A percentile compares a stretch with the other conserved stretches of the same genome.
These are phyloP conservation scores for Pygoscelis antarcticus DNA, from an alignment of 2,113 vertebrate species.

Conservation along the genomic window DNA sequence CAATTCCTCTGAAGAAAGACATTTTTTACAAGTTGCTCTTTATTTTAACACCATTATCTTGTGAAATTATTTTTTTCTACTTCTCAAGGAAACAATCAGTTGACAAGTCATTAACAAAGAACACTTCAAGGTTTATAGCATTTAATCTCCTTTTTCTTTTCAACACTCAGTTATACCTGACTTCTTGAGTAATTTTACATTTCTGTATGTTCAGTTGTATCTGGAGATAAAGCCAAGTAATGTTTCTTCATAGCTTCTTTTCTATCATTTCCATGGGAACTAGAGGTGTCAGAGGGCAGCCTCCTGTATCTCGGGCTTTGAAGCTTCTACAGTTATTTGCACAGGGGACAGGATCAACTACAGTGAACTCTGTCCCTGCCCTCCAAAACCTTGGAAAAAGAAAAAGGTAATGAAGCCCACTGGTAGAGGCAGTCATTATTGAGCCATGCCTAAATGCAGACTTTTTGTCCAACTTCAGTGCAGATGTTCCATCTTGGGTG, in stretches of 20 bases:
- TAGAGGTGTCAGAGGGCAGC: not conserved
- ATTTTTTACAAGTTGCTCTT: not conserved
- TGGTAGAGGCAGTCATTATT: not conserved
- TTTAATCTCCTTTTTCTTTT: not conserved
- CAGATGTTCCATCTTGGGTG: not conserved
- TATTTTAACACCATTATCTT: not conserved
- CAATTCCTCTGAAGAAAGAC: not conserved
- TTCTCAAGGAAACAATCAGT: not conserved
- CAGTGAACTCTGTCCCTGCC: not conserved
- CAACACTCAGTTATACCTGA: not conserved
- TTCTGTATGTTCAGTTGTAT: not conserved
- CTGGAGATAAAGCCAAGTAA: not conserved
- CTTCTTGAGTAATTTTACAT: not conserved
- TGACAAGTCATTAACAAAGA: not conserved
- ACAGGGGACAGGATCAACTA: not conserved
- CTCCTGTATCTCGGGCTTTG: not conserved
- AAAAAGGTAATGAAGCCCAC: not conserved
- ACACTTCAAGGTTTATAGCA: not conserved
- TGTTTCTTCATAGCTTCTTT: not conserved
- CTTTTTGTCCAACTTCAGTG: not conserved
- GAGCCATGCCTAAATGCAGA: not conserved
- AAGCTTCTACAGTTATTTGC: not conserved
- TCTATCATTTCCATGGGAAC: not conserved
- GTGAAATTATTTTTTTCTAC: not conserved
- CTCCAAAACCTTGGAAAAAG: not conserved